These are phyloP conservation scores for Scatophagus argus DNA, from an alignment of 2,113 vertebrate species.

Conservation along the genomic window DNA sequence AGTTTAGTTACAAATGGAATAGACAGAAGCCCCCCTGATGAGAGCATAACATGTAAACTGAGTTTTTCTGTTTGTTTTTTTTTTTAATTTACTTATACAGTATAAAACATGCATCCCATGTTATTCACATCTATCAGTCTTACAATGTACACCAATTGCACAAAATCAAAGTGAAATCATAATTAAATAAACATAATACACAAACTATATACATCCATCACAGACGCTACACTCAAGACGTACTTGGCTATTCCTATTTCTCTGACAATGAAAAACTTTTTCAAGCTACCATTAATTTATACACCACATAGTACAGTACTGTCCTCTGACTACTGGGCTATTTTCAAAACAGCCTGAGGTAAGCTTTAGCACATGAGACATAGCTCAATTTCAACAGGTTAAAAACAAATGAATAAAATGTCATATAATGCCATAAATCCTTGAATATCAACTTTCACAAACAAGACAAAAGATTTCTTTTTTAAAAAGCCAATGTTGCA, in stretches of 20 bases:
- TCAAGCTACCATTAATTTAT: conserved; percentile 69
- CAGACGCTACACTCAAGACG: conserved; percentile 75
- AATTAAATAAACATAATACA: conserved; percentile 64
- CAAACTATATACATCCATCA: conserved; percentile 74
- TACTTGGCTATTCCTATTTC: conserved; percentile 74
- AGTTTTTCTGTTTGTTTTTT: conserved; percentile 23
- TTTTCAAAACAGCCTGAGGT: conserved; percentile 81
- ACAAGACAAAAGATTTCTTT: conserved; percentile 35
- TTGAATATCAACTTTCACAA: conserved; percentile 56
- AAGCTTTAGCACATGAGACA: conserved; percentile 77
- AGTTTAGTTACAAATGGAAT: conserved; percentile 58
- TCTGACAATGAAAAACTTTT: conserved; percentile 66
- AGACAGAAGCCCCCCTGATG: conserved; percentile 44
- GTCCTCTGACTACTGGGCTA: conserved; percentile 71
- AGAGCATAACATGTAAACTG: conserved; percentile 67
- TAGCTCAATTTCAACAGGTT: conserved; percentile 67
- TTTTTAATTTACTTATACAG: conserved; percentile 63
- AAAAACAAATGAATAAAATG: conserved; percentile 50
- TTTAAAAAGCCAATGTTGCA: conserved; percentile 33
- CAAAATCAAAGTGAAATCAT: conserved; percentile 64
- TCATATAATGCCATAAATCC: conserved; percentile 51
- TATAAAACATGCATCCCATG: conserved; percentile 81
- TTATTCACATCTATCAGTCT: conserved; percentile 76
- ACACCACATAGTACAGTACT: conserved; percentile 61
- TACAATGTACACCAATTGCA: conserved; percentile 71